Conservation (phyloP, 2,888 invertebrate species). For the Tetramorium bicarinatum region DNA sequence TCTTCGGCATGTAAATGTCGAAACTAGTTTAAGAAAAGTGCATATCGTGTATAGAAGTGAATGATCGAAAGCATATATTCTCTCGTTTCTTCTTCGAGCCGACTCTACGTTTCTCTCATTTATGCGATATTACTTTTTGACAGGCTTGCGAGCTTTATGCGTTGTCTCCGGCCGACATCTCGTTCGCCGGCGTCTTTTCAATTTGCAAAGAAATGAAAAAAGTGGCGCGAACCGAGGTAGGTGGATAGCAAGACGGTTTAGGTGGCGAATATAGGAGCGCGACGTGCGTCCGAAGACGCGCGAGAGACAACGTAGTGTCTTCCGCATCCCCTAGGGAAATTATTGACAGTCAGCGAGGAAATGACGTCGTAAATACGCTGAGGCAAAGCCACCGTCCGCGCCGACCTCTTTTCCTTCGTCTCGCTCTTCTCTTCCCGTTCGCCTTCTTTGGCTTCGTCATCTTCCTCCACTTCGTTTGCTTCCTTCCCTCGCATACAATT, state of each 20-base stretch:
- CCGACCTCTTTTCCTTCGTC: conserved; percentile 50
- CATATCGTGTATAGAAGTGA: not conserved
- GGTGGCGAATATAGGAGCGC: conserved; percentile 36
- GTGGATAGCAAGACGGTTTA: conserved; percentile 30
- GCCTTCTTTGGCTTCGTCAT: conserved; percentile 54
- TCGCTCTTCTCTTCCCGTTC: conserved; percentile 24
- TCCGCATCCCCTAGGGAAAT: conserved; percentile 85
- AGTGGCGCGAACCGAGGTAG: conserved; percentile 52
- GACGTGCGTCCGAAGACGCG: conserved; percentile 27
- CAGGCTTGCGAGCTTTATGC: conserved; percentile 46
- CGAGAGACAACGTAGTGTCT: conserved; percentile 79
- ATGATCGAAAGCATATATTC: conserved; percentile 2
- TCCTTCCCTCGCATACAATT: conserved; percentile 65
- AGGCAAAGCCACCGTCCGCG: conserved; percentile 73
- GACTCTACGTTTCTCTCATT: conserved; percentile 52
- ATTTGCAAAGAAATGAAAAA: conserved; percentile 68
- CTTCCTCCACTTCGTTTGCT: conserved; percentile 37
- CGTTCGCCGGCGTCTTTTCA: conserved; percentile 70
- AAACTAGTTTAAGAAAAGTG: not conserved
- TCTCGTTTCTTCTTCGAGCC: not conserved
- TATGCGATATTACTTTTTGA: conserved; percentile 72
- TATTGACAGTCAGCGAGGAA: conserved; percentile 86
- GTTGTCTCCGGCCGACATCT: conserved; percentile 64
- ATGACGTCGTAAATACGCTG: conserved; percentile 85
- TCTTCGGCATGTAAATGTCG: conserved; percentile 13